Percentiles rank a stretch among this genome's conserved stretches.
Conservation (phyloP, 2,797 vertebrate species). For the Masticophis lateralis region DNA sequence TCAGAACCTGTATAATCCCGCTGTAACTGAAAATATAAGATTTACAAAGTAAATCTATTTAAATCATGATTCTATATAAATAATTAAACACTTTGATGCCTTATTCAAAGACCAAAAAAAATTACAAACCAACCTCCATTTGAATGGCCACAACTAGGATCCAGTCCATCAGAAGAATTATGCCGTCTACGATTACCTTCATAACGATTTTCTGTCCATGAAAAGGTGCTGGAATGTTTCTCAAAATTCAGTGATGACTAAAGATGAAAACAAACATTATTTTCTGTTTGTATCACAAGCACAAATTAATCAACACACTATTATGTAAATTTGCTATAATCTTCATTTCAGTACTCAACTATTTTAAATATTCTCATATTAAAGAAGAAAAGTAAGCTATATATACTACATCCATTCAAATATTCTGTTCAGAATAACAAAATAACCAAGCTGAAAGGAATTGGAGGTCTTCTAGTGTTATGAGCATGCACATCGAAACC, state of each 20-base stretch:
- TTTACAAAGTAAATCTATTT: not conserved
- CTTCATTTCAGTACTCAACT: not conserved
- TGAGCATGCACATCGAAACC: not conserved
- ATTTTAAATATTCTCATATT: not conserved
- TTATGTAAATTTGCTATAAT: not conserved
- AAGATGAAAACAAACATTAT: conserved; percentile 48
- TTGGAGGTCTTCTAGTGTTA: not conserved
- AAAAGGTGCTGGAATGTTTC: conserved; percentile 71
- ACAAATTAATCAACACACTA: not conserved
- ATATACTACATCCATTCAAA: not conserved
- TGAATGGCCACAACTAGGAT: conserved; percentile 63
- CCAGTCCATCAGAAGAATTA: conserved; percentile 76
- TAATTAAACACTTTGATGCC: not conserved
- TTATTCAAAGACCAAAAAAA: not conserved
- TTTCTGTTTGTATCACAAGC: not conserved
- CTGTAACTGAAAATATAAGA: not conserved
- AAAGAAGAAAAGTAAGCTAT: not conserved
- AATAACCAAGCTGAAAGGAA: not conserved
- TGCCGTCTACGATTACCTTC: conserved; percentile 73
- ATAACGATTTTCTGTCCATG: conserved; percentile 66
- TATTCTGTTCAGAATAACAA: not conserved
- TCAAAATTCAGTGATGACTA: conserved; percentile 74
- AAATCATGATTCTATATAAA: not conserved
- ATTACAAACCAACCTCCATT: conserved; percentile 66
- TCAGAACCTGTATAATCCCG: not conserved